phyloP scores from a whole-genome alignment of 2,113 vertebrate genomes.

The Meriones unguiculatus region DNA sequence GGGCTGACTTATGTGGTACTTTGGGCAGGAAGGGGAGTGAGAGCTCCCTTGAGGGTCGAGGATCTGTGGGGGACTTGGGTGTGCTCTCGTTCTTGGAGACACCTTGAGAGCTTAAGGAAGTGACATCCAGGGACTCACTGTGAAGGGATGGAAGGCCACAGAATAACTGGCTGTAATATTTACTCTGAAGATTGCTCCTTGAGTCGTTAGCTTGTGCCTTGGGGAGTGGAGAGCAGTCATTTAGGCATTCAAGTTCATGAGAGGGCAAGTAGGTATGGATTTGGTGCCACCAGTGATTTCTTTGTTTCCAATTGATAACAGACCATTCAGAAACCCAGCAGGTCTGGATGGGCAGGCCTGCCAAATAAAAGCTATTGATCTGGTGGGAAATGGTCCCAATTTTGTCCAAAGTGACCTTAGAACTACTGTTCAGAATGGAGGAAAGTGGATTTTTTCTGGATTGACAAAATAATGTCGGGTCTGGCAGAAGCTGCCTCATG shows the following conservation, averaged over 20 bases:
- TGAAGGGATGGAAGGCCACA: slow-evolving; percentile 77
- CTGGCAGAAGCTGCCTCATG: slow-evolving; percentile 65
- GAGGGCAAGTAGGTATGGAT: background rate
- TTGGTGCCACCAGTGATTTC: background rate
- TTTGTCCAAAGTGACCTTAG: background rate
- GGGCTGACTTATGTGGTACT: background rate
- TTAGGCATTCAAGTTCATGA: background rate
- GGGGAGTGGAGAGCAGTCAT: background rate
- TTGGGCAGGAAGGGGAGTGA: background rate
- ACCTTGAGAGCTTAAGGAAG: background rate
- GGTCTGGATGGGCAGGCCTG: slow-evolving; percentile 13
- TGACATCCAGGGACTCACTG: slow-evolving; percentile 69
- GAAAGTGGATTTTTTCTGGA: background rate
- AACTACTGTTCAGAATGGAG: slow-evolving; percentile 1
- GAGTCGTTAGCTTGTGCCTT: background rate
- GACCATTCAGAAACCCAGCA: slow-evolving; percentile 73
- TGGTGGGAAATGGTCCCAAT: background rate
- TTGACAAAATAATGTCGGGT: background rate
- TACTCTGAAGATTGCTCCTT: background rate
- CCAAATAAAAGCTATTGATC: background rate
- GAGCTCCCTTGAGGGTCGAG: background rate
- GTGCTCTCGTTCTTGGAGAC: background rate
- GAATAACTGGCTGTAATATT: slow-evolving; percentile 66
- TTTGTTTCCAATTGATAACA: background rate
- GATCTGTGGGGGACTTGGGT: background rate